Evolutionary conservation across 2,113 vertebrate species (phyloP), one percentile per base, ranked within the genome.

Genomic region (Pogonocichla stellata): DNA sequence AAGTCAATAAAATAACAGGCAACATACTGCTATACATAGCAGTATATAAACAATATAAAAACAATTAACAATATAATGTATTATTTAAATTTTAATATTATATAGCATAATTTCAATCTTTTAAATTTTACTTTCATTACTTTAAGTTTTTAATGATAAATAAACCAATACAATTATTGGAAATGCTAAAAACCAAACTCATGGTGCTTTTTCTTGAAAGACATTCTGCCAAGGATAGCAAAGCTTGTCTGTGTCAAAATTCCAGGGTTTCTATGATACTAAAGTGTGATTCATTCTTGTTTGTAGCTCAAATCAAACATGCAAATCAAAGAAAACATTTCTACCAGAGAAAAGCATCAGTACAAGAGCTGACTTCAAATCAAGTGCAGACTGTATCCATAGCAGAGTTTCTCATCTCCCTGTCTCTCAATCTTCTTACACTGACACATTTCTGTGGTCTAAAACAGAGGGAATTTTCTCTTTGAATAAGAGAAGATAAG

Each of bases 381-480:
- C 14, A 91, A 60, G 7, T 16, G 15, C 23, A 22, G 31, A 40
- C 11, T 1, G 0, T 0, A 2, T 33, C 22, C 14, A 12, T 4
- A 25, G 38, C 25, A 54, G 20, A 67, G 19, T 36, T 82, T 50
- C 11, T 71, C 22, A 16, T 7, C 14, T 65, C 78, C 31, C 15
- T 12, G 3, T 74, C 57, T 82, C 71, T 67, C 43, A 50, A 8
- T 22, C 5, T 80, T 86, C 19, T 88, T 54, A 25, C 8, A 38
- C 12, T 0, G 2, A 67, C 45, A 14, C 8, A 42, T 23, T 82
- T 45, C 25, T 82, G 25, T 7, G 8, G 24, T 31, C 23, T 86
- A 31, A 86, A 92, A 2, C 9, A 19, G 19, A 71, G 33, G 4
- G 6, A 38, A 25, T 36, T 31, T 69, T 34, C 48, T 61, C 12